Conservation (phyloP, 2,797 vertebrate species). For the Rhinophrynus dorsalis region DNA sequence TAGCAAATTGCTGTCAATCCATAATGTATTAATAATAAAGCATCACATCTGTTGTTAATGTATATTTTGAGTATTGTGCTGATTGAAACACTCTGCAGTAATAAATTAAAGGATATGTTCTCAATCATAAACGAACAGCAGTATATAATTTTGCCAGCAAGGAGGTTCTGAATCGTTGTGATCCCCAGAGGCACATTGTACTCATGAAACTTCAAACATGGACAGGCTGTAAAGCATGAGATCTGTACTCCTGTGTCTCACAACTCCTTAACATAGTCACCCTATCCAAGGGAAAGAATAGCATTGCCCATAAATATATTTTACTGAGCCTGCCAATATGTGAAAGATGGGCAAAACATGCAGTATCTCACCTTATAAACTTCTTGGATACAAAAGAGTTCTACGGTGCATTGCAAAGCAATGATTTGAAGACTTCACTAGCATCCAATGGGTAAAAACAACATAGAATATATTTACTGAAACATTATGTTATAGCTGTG, state of each 20-base stretch:
- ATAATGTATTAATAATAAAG: constrained; percentile 40
- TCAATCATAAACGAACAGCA: constrained; percentile 12
- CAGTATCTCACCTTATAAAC: not conserved
- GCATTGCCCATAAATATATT: constrained; percentile 12
- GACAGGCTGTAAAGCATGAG: constrained; percentile 30
- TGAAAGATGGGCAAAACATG: not conserved
- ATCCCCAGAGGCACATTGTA: constrained; percentile 8
- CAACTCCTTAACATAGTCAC: not conserved
- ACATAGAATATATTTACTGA: too few relatives aligned
- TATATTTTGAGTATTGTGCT: not conserved
- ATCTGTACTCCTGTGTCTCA: not conserved
- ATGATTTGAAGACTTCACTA: too few relatives aligned
- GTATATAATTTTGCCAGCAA: constrained; percentile 8
- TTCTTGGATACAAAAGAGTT: too few relatives aligned
- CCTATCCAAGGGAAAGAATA: not conserved
- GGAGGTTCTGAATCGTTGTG: not conserved
- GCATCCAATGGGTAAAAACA: too few relatives aligned
- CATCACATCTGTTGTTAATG: constrained; percentile 28
- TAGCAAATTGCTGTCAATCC: constrained; percentile 21
- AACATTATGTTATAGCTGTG: too few relatives aligned
- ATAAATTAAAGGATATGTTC: constrained; percentile 22
- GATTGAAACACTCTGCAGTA: constrained; percentile 15
- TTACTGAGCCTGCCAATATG: constrained; percentile 1
- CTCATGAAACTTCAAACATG: constrained; percentile 2
- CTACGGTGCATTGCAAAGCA: too few relatives aligned